A percentile compares a stretch with the other conserved stretches of the same genome.
Conservation (phyloP, 2,113 vertebrate species). For the Naja naja region DNA sequence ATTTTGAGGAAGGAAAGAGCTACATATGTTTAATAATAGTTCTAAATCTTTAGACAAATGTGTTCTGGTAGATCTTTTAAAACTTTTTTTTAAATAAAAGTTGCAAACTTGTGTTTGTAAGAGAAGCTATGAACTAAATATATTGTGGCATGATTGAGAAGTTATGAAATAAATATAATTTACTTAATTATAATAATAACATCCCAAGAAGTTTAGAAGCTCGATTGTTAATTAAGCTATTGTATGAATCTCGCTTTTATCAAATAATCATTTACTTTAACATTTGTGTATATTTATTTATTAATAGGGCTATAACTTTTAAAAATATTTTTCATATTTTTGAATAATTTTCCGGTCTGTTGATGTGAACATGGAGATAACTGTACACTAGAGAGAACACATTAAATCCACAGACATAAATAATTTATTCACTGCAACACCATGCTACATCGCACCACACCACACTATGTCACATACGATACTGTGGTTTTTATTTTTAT, state of each 20-base stretch:
- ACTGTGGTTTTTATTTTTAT: background rate
- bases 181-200: no score
- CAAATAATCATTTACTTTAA: background rate
- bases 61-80: conserved; percentile 46
- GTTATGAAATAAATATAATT: no score
- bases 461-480: background rate
- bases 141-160: background rate
- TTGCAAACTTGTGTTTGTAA: conserved; percentile 40
- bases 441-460: background rate
- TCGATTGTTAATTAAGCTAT: background rate
- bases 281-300: background rate
- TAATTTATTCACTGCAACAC: background rate
- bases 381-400: background rate
- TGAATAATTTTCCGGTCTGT: background rate
- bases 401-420: background rate
- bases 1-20: conserved; percentile 38
- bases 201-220: background rate
- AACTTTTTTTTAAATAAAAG: conserved; percentile 48
- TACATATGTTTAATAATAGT: conserved; percentile 48
- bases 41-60: conserved; percentile 55
- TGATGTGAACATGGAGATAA: background rate
- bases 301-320: background rate
- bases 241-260: background rate
- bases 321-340: background rate
- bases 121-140: conserved; percentile 5